These are phyloP conservation scores for Mus musculus DNA, from an alignment of 2,113 vertebrate species.

Conservation along the genomic window DNA sequence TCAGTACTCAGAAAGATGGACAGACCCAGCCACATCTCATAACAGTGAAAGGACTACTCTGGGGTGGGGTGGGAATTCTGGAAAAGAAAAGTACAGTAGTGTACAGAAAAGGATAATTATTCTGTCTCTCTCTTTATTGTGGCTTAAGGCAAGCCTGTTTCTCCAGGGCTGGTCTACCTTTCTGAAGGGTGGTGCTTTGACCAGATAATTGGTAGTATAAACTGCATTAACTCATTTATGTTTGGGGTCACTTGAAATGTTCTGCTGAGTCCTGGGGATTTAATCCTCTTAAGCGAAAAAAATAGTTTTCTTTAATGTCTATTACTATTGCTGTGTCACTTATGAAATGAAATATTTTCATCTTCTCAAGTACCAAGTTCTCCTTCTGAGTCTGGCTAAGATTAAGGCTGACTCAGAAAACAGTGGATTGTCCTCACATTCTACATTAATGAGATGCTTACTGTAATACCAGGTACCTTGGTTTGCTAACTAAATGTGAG, in stretches of 20 bases:
- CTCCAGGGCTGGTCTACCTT: background rate
- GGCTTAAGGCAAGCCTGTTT: no score
- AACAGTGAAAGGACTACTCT: no score
- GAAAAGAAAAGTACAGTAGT: background rate
- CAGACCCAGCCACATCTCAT: background rate
- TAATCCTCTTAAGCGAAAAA: background rate
- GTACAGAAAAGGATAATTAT: background rate
- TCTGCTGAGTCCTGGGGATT: background rate
- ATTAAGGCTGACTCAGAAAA: background rate
- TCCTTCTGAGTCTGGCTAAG: background rate
- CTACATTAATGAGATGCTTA: background rate
- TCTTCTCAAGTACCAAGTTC: background rate
- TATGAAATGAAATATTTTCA: background rate
- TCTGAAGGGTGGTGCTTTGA: background rate
- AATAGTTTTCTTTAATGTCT: background rate
- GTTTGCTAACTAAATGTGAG: slow-evolving; percentile 1
- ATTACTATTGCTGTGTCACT: background rate
- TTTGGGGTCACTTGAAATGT: background rate
- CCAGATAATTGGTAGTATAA: background rate
- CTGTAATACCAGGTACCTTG: background rate
- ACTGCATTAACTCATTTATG: background rate
- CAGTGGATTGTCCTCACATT: background rate
- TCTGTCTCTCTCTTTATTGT: background rate
- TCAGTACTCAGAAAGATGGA: background rate
- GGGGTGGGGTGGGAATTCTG: background rate